Evolutionary conservation across 1,140 invertebrate genomes (phyloP), one percentile per base, ranked within the genome.

Genomic region (Aphaenogaster floridana): DNA sequence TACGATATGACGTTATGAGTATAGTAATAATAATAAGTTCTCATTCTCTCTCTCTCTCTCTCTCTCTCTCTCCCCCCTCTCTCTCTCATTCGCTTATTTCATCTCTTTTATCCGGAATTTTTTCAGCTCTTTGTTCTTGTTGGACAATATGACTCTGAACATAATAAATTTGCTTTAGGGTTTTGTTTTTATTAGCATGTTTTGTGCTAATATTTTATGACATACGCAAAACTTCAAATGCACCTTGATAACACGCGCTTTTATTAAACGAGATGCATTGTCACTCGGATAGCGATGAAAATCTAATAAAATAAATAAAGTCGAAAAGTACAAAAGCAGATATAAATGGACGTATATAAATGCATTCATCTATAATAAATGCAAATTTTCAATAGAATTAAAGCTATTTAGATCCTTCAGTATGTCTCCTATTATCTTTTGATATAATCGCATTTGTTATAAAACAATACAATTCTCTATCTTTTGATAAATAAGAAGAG

Each of bases 161-260:
- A 83, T 71, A 72, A 87, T 90, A 89, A 90, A 89, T 90, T 89
- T 78, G 74, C 79, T 87, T 79, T 71, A 42, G 17, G 52, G 15
- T 17, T 66, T 34, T 50, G 48, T 48, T 87, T 54, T 69, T 76
- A 74, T 39, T 45, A 21, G 36, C n/a, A 59, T n/a, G 74, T 42
- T 50, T 54, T 17, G 68, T 57, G 45, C 78, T 28, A 28, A 28
- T 28, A 39, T 39, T 76, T 42, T 78, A 36, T 54, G 34, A 64
- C 15, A 77, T 52, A 28, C 17, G 64, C 57, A 39, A 17, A 1
- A 34, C 28, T 78, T 45, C 21, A 36, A 15, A 15, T 52, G 57
- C 71, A 59, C 48, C 50, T 68, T 87, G 85, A 89, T 85, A 90
- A 89, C 36, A 59, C 61, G 61, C 57, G 36, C 79, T 86, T 87